These are phyloP conservation scores for Echiichthys vipera DNA, from an alignment of 2,797 vertebrate species.

Conservation along the genomic window DNA sequence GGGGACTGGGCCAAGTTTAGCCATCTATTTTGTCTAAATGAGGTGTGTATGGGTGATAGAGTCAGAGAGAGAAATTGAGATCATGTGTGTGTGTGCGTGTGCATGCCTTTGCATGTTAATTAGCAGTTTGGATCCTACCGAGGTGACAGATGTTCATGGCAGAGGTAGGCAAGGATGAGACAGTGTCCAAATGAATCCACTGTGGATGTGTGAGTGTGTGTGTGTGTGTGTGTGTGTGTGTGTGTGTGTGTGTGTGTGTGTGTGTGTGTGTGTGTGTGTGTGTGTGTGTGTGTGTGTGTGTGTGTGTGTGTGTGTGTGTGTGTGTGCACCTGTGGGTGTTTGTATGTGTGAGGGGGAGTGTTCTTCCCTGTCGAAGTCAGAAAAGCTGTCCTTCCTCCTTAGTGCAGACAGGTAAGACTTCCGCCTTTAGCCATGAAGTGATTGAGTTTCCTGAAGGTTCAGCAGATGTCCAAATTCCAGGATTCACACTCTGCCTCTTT, in stretches of 20 bases:
- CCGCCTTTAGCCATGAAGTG: constrained; percentile 84
- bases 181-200: constrained; percentile 60
- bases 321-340: constrained; percentile 11
- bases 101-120: constrained; percentile 53
- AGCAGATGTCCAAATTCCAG: constrained; percentile 77
- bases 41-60: constrained; percentile 18
- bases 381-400: constrained; percentile 67
- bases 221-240: constrained; percentile 27
- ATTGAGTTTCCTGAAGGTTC: constrained; percentile 88
- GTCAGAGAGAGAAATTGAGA: neutral
- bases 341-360: neutral
- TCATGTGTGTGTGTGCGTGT: neutral
- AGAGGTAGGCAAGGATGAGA: constrained; percentile 54
- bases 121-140: constrained; percentile 72
- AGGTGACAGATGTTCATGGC: constrained; percentile 81
- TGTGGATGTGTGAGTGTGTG: constrained; percentile 12
- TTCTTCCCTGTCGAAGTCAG: constrained; percentile 54
- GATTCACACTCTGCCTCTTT: constrained; percentile 44
- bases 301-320: constrained; percentile 24
- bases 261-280: constrained; percentile 17
- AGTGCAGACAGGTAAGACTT: constrained; percentile 72
- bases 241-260: constrained; percentile 19
- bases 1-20: constrained; percentile 36
- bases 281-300: constrained; percentile 8
- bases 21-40: constrained; percentile 33